phyloP scores from a whole-genome alignment of 2,888 invertebrate species.

The Microctonus hyperodae region DNA sequence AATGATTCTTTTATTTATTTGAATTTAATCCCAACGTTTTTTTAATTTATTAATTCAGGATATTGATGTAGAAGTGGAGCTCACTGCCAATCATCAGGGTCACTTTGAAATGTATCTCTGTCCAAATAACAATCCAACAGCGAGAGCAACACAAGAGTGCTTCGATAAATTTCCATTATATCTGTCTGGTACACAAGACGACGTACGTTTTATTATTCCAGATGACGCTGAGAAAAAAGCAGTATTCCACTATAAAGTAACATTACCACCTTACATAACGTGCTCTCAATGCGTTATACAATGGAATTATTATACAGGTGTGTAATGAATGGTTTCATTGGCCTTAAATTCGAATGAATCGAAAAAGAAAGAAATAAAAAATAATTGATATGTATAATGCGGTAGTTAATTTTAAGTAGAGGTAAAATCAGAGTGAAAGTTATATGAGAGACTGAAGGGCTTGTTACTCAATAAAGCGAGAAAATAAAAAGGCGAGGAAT shows the following conservation, averaged over 20 bases:
- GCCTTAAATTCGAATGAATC: constrained; percentile 2
- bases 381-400: background rate
- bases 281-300: constrained; percentile 92
- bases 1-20: background rate
- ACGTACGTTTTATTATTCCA: constrained; percentile 76
- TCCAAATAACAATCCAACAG: constrained; percentile 81
- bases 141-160: constrained; percentile 82
- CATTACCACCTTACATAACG: constrained; percentile 81
- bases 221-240: constrained; percentile 73
- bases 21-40: constrained; percentile 1
- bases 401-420: background rate
- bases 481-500: background rate
- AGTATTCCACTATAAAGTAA: constrained; percentile 74
- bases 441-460: constrained; percentile 7
- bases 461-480: constrained; percentile 10
- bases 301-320: constrained; percentile 92
- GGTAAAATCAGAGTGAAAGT: constrained; percentile 26
- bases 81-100: constrained; percentile 91
- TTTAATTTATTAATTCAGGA: constrained; percentile 65
- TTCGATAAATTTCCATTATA: constrained; percentile 80
- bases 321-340: constrained; percentile 46
- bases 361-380: background rate
- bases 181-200: constrained; percentile 76
- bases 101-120: constrained; percentile 86
- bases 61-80: constrained; percentile 84